phyloP scores from a whole-genome alignment of 1,140 invertebrate genomes.

The Pseudoatta argentina region DNA sequence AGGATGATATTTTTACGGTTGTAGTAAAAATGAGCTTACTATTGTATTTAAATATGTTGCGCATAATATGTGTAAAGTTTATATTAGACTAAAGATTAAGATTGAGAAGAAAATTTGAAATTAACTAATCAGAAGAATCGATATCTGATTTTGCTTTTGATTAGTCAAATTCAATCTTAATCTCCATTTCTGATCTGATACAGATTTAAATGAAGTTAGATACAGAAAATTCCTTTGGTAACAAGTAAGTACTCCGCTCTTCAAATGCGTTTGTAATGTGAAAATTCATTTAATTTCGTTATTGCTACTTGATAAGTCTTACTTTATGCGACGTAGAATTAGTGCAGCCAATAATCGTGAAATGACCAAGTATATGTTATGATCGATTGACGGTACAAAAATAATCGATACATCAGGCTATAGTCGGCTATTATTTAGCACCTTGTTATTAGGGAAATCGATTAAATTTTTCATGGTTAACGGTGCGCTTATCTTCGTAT shows the following conservation, averaged over 20 bases:
- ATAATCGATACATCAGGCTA: slow-evolving; percentile 27
- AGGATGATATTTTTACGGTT: background rate
- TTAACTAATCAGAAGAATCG: too few species aligned
- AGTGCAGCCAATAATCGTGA: background rate
- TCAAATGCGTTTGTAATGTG: background rate
- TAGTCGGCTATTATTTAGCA: slow-evolving; percentile 44
- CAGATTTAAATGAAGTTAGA: background rate
- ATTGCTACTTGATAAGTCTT: background rate
- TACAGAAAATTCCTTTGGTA: background rate
- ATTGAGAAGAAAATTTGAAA: too few species aligned
- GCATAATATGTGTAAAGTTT: too few species aligned
- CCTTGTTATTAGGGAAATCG: slow-evolving; percentile 64
- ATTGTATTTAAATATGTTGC: background rate
- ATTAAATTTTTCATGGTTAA: slow-evolving; percentile 67
- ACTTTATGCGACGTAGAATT: slow-evolving; percentile 7
- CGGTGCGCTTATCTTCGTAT: slow-evolving; percentile 70
- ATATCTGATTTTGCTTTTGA: too few species aligned
- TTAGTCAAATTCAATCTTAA: too few species aligned
- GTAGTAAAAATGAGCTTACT: background rate
- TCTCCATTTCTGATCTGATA: too few species aligned
- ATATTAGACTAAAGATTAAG: too few species aligned
- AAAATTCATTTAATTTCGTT: slow-evolving; percentile 8
- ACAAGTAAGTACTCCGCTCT: background rate
- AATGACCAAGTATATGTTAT: background rate
- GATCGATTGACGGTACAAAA: slow-evolving; percentile 32